Percentiles rank a stretch among this genome's conserved stretches.
Conservation (phyloP, 2,113 vertebrate species). For the Microtus oregoni region DNA sequence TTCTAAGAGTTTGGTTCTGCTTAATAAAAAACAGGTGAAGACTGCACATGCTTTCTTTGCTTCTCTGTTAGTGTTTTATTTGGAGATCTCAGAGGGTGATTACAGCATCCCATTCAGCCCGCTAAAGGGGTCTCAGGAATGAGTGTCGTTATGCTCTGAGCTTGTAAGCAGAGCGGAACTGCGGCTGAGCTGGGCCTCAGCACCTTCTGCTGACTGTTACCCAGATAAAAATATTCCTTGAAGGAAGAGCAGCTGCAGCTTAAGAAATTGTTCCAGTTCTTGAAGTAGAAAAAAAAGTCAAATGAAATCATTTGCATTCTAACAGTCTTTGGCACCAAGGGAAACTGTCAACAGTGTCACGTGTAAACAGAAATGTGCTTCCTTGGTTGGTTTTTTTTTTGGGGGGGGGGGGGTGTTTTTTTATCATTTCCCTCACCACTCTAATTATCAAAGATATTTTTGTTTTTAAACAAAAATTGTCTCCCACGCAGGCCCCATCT, state of each 20-base stretch:
- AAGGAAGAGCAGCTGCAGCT: constrained; percentile 53
- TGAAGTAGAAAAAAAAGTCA: constrained; percentile 29
- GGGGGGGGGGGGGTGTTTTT: accelerated
- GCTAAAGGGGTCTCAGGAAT: not conserved
- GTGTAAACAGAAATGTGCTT: constrained; percentile 65
- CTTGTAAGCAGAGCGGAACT: not conserved
- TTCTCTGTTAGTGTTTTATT: constrained; percentile 31
- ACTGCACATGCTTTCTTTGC: constrained; percentile 12
- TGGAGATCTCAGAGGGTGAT: not conserved
- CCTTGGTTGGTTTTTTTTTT: not conserved
- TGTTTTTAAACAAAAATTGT: constrained; percentile 84
- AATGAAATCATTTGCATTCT: constrained; percentile 78
- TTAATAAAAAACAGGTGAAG: constrained; percentile 46
- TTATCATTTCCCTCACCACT: constrained; percentile 63
- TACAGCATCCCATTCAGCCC: not conserved
- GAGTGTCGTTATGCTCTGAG: not conserved
- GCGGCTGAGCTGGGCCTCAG: not conserved
- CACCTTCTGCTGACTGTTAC: constrained; percentile 32
- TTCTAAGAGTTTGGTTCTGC: constrained; percentile 31
- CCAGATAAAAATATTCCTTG: constrained; percentile 66
- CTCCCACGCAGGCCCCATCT: constrained; percentile 70
- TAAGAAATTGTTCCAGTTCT: constrained; percentile 66
- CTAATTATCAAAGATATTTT: constrained; percentile 82
- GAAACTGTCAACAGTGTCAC: constrained; percentile 59
- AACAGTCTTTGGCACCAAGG: constrained; percentile 77